A percentile compares a stretch with the other conserved stretches of the same genome.
Evolutionary conservation across 2,113 vertebrate species (phyloP).

Genomic region (Australoheros scitulus): DNA sequence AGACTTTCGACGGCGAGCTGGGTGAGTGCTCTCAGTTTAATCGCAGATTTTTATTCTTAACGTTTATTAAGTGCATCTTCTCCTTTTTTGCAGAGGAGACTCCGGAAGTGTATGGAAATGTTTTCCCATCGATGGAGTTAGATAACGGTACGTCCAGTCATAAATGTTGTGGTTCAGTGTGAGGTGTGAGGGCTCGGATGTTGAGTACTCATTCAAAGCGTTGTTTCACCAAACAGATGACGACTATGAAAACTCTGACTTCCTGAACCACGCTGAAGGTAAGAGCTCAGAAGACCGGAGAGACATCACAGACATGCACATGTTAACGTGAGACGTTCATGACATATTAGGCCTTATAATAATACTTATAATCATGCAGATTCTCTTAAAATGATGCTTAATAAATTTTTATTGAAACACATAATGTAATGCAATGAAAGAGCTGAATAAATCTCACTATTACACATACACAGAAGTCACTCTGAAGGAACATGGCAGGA

Average conservation of each 20-base stretch:
- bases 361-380: too few relatives aligned
- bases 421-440: too few relatives aligned
- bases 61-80: neutral
- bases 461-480: too few relatives aligned
- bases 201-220: neutral
- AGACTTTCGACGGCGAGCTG: accelerated
- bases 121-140: neutral
- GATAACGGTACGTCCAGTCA: conserved; percentile 12
- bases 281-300: neutral
- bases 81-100: neutral
- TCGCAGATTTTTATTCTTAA: neutral
- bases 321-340: too few relatives aligned
- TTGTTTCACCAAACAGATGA: conserved; percentile 49
- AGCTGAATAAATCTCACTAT: too few relatives aligned
- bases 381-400: too few relatives aligned
- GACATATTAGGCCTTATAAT: too few relatives aligned
- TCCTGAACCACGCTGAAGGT: conserved; percentile 6
- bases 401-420: too few relatives aligned
- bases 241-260: conserved; percentile 61
- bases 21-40: conserved; percentile 22
- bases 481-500: too few relatives aligned
- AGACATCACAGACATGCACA: too few relatives aligned
- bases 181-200: neutral
- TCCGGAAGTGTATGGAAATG: conserved; percentile 47
- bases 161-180: neutral